Base-by-base conservation (phyloP, 1,140 invertebrate genomes). In the Caenorhabditis briggsae region DNA sequence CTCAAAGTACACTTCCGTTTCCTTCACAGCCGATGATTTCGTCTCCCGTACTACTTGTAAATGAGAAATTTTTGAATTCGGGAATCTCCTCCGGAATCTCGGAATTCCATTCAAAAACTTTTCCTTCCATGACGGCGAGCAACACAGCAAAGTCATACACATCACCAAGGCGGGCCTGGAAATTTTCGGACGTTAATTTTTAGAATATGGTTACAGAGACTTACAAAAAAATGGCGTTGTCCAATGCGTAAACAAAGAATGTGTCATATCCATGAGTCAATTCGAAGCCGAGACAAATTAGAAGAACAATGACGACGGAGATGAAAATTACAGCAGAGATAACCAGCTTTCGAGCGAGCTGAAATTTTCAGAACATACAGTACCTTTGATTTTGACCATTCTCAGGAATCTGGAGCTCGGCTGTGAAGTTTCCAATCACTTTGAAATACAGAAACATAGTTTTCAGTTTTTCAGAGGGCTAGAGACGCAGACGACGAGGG, bases 231-330 rank as follows among this genome's bases (percentile, higher is more conserved):
- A 70, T 70, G 8, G 64, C 43, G 23, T 70, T 70, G 18, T 70
- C 64, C 41, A 70, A 46, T n/a, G 64, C 64, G 43, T 70, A 46
- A 16, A 70, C 64, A 18, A 70, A 70, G 18, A 70, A 70, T 18
- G 64, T 46, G 41, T 70, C 64, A 46, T 70, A 70, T 43, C 64
- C 64, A 46, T 70, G 64, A 7, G 64, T 61, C 59, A 23, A 16
- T 18, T 70, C 64, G 23, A 61, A 70, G 18, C 43, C 64, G 2
- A 43, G 33, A 23, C 9, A 70, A 70, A 43, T 46, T 11, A 43
- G 18, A 43, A 46, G 14, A 46, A 46, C 43, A 46, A 11, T 43
- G 12, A 70, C 64, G 18, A 5, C 64, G 7, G 41, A 46, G 41
- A 70, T 70, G 18, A 70, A 70, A 6, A 70, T 46, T 0, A 43